Conservation (phyloP, 2,113 vertebrate genomes). For the Paraplagusia blochii region DNA sequence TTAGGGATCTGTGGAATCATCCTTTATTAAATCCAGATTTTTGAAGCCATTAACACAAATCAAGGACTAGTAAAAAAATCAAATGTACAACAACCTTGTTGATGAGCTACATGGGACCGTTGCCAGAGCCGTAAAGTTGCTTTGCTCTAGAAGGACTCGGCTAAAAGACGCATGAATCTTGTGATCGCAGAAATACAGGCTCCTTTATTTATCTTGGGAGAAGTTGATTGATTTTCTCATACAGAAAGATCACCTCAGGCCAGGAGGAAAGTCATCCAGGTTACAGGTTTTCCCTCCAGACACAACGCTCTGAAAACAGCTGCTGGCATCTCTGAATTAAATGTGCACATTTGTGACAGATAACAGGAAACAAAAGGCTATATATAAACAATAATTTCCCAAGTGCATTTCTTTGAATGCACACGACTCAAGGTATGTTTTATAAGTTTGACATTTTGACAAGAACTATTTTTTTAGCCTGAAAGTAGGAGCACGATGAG, state of each 20-base stretch:
- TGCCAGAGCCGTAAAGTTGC: conserved; percentile 27
- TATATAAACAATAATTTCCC: neutral
- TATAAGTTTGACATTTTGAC: neutral
- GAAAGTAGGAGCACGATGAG: neutral
- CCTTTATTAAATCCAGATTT: no score
- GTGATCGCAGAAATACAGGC: conserved; percentile 40
- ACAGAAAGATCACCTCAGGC: conserved; percentile 21
- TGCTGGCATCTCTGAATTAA: conserved; percentile 10
- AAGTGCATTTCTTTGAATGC: neutral
- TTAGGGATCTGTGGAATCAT: no score
- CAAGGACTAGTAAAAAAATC: conserved; percentile 22
- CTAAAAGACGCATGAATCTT: conserved; percentile 38
- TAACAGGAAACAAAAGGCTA: neutral
- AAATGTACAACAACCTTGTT: conserved; percentile 32
- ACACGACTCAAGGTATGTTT: neutral
- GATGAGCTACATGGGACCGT: conserved; percentile 27
- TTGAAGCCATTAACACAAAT: neutral
- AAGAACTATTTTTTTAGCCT: no score
- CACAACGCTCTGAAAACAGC: conserved; percentile 15
- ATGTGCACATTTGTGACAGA: neutral
- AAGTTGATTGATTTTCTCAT: conserved; percentile 48
- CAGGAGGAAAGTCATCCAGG: conserved; percentile 32
- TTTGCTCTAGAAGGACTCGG: conserved; percentile 14
- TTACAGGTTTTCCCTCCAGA: conserved; percentile 16
- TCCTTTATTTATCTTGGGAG: conserved; percentile 25